phyloP scores from a whole-genome alignment of 2,888 invertebrate species.

The Tipula lateralis region DNA sequence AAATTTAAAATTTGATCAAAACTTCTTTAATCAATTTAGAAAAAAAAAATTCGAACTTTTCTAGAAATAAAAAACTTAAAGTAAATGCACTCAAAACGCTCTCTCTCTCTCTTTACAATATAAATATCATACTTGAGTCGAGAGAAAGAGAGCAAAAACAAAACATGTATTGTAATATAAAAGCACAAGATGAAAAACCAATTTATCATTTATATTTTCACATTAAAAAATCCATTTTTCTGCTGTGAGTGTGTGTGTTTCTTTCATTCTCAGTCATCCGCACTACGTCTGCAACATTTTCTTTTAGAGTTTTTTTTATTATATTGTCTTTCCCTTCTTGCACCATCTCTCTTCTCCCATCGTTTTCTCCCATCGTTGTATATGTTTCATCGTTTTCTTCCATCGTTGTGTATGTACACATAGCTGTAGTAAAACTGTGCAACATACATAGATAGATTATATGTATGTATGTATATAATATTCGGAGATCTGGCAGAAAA shows the following conservation, averaged over 20 bases:
- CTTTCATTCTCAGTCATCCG: conserved; percentile 15
- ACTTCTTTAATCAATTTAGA: background rate
- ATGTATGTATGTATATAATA: background rate
- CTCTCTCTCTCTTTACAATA: background rate
- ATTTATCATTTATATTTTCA: conserved; percentile 24
- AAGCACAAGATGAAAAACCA: conserved; percentile 19
- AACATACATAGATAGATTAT: background rate
- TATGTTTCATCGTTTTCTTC: background rate
- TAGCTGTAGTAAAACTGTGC: background rate
- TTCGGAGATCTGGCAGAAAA: background rate
- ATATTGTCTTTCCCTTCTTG: background rate
- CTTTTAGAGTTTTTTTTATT: background rate
- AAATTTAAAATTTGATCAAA: background rate
- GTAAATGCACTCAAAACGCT: background rate
- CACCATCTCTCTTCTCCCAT: background rate
- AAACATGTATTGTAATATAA: background rate
- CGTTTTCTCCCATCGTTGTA: background rate
- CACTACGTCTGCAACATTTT: conserved; percentile 24
- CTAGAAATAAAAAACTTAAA: background rate
- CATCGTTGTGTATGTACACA: background rate
- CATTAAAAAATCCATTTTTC: background rate
- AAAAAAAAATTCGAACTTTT: background rate
- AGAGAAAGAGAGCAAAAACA: background rate
- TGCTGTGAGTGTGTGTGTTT: background rate
- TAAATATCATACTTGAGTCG: background rate